Evolutionary conservation across 2,113 vertebrate species (phyloP).

Genomic region (Eupsittula cactorum): DNA sequence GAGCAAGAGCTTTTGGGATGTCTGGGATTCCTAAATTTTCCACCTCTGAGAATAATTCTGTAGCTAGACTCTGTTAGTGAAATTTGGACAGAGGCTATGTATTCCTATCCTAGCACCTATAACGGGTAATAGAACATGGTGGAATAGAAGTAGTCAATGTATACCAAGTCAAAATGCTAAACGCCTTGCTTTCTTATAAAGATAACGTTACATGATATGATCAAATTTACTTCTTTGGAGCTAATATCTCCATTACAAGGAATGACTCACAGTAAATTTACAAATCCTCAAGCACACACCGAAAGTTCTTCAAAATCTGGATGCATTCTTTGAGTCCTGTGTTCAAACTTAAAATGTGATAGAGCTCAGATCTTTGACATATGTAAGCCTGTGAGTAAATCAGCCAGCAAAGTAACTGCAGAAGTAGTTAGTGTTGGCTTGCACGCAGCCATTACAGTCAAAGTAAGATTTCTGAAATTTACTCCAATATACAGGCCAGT

Average conservation of each 20-base stretch:
- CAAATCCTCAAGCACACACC: background rate
- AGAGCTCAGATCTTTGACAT: background rate
- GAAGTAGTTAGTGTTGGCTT: background rate
- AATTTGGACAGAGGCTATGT: fast-evolving
- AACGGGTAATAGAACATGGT: background rate
- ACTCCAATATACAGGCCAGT: background rate
- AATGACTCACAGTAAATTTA: background rate
- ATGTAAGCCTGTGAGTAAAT: background rate
- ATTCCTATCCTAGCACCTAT: background rate
- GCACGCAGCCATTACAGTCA: background rate
- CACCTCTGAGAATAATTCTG: background rate
- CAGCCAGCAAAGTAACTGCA: background rate
- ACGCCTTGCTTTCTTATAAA: background rate
- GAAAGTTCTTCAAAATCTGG: background rate
- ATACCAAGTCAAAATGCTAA: background rate
- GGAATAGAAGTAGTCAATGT: background rate
- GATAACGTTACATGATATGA: background rate
- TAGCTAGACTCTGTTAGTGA: background rate
- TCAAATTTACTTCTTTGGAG: background rate
- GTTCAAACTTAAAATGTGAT: background rate
- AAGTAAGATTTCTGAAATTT: background rate
- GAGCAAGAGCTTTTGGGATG: background rate
- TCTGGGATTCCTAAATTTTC: background rate
- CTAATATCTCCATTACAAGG: background rate
- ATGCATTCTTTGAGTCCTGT: background rate